Base-by-base conservation (phyloP, 2,888 invertebrate species). In the Busseola fusca region DNA sequence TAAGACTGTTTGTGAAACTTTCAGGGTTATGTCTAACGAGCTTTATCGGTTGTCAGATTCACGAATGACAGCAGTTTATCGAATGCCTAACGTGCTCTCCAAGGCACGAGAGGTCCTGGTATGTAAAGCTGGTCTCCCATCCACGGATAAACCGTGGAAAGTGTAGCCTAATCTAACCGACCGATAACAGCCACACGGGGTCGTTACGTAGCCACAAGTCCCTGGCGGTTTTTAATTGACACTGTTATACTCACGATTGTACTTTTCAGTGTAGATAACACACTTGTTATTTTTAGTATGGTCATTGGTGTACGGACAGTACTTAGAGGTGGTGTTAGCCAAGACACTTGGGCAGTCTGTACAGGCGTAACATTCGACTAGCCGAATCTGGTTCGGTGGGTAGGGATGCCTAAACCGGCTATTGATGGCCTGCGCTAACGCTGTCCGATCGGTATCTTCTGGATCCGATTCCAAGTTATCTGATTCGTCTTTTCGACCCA, bases 201-300 rank as follows among this genome's bases (percentile, higher is more conserved):
- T 14, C 25, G 52, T 25, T 25, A 52, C 12, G 48, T 45, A 45
- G 45, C 18, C 18, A 45, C 18, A 50, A 52, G 14, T 14, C 14
- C 25, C 14, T n/a, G 12, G 25, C 25, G 21, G 25, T 37, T 40
- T n/a, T 30, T 18, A n/a, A n/a, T n/a, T n/a, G 64, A 3, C 54
- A 21, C 1, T 37, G 54, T 54, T 40, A 63, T 76, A 91, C 91
- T 92, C 81, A 93, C 93, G 85, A 76, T 72, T 84, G 71, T 92
- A 93, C 69, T 90, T 88, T 66, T 94, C 93, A 0, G 88, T 84
- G 73, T 92, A 94, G 3, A 86, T 84, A 12, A 94, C 88, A 78
- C 94, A 94, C 78, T 86, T 91, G 37, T 86, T 86, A 68, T 83
- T 83, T 74, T 88, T 92, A 0, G 76, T 65, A 3, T 81, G 64